These are phyloP conservation scores for Tadarida brasiliensis DNA, from an alignment of 2,797 vertebrate species.

Conservation along the genomic window DNA sequence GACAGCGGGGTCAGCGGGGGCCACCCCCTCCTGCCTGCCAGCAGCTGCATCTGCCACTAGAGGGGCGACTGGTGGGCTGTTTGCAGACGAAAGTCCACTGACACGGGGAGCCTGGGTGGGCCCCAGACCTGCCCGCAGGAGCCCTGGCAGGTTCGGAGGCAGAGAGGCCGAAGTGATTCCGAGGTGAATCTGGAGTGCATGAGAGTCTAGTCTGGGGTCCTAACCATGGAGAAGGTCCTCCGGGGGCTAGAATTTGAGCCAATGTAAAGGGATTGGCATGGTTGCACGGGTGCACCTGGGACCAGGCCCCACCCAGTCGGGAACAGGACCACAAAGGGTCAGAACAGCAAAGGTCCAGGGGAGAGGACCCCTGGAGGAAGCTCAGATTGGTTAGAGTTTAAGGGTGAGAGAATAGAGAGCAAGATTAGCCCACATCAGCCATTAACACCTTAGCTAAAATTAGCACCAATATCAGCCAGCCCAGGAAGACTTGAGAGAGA, in stretches of 20 bases:
- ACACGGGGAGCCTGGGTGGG: rapidly evolving
- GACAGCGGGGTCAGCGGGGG: rapidly evolving
- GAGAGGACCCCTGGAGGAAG: background rate
- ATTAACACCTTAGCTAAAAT: background rate
- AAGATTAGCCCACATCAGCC: background rate
- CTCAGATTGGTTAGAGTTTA: background rate
- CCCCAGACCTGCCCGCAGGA: background rate
- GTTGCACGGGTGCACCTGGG: background rate
- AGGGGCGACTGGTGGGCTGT: rapidly evolving
- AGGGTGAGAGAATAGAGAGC: background rate
- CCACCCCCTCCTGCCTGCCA: background rate
- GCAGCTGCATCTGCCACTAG: background rate
- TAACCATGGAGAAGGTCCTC: background rate
- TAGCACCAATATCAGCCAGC: background rate
- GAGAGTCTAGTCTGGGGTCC: background rate
- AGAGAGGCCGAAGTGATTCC: no score
- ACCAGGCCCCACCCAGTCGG: background rate
- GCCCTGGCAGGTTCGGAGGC: background rate
- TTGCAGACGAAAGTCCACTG: background rate
- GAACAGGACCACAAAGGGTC: background rate
- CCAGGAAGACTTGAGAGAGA: background rate
- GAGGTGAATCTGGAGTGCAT: background rate
- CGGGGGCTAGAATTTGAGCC: no score
- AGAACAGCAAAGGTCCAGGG: background rate
- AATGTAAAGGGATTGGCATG: background rate